Conservation (phyloP, 2,113 vertebrate genomes). For the Hyperopisus bebe region DNA sequence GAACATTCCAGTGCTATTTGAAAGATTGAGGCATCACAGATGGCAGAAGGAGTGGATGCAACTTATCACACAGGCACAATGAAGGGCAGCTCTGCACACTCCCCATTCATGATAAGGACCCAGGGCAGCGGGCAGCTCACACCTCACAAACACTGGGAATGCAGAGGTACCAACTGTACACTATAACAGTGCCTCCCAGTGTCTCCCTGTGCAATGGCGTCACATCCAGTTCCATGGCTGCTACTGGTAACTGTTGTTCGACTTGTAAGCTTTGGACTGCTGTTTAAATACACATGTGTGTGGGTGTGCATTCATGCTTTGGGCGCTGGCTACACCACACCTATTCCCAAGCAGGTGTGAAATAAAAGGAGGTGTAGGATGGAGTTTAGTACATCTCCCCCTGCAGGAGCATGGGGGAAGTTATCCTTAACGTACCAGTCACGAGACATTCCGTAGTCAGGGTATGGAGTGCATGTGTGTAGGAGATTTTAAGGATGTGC, state of each 20-base stretch:
- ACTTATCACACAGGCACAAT: neutral
- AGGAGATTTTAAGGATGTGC: neutral
- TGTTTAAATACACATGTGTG: neutral
- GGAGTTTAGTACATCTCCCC: neutral
- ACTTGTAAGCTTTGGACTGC: neutral
- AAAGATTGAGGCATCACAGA: neutral
- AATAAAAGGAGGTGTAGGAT: neutral
- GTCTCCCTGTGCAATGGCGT: neutral
- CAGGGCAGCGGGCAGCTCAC: neutral
- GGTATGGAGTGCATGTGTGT: neutral
- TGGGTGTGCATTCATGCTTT: neutral
- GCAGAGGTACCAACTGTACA: neutral
- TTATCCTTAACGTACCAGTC: neutral
- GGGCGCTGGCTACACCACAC: neutral
- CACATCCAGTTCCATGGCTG: neutral
- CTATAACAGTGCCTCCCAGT: neutral
- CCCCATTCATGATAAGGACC: neutral
- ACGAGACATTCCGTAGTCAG: neutral
- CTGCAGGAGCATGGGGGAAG: neutral
- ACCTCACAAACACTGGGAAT: neutral
- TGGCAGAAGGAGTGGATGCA: neutral
- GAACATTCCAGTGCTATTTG: neutral
- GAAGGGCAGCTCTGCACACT: neutral
- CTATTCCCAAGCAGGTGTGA: neutral
- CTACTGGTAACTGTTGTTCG: neutral